Conservation (phyloP, 2,888 invertebrate genomes). For the Crioceris asparagi region DNA sequence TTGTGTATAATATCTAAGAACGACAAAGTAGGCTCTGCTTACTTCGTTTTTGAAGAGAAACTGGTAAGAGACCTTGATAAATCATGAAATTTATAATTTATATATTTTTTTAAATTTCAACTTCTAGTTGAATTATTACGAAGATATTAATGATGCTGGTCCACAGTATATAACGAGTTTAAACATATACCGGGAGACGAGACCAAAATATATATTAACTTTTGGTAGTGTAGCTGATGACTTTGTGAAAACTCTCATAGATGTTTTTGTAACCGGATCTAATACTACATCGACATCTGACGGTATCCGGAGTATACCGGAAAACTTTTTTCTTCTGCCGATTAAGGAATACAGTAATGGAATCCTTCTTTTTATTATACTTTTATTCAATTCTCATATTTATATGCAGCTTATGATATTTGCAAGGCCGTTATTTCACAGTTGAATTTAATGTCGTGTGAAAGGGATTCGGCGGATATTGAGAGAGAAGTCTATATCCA, state of each 20-base stretch:
- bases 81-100: background rate
- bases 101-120: background rate
- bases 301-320: constrained; percentile 30
- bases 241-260: constrained; percentile 36
- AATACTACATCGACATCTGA: constrained; percentile 22
- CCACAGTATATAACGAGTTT: constrained; percentile 51
- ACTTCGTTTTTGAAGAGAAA: constrained; percentile 54
- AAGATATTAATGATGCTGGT: constrained; percentile 54
- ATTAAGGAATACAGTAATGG: constrained; percentile 49
- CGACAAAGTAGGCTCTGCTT: constrained; percentile 62
- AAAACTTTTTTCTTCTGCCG: constrained; percentile 46
- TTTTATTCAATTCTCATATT: background rate
- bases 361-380: background rate
- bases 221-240: constrained; percentile 44
- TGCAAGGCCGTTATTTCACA: constrained; percentile 25
- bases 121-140: constrained; percentile 50
- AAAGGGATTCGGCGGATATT: constrained; percentile 40
- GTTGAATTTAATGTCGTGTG: constrained; percentile 34
- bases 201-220: constrained; percentile 45
- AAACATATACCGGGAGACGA: constrained; percentile 48
- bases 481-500: constrained; percentile 49
- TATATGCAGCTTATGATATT: constrained; percentile 25
- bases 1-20: constrained; percentile 54
- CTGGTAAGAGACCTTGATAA: constrained; percentile 38
- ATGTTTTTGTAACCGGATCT: constrained; percentile 18